These are phyloP conservation scores for Ichneumon xanthorius DNA, from an alignment of 2,888 invertebrate species.

Conservation along the genomic window DNA sequence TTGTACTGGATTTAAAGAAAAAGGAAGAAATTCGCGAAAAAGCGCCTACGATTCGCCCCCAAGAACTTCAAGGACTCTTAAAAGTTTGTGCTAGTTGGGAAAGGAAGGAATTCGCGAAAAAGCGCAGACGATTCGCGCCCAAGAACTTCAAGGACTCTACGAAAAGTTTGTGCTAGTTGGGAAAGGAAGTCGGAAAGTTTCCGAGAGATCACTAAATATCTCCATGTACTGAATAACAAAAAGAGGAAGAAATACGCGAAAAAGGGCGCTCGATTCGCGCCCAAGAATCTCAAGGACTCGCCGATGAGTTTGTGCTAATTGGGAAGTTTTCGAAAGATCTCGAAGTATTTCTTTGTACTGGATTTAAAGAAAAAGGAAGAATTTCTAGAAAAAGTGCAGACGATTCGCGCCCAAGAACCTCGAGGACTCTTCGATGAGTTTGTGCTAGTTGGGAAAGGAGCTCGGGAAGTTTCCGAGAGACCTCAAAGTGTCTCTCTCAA, in stretches of 20 bases:
- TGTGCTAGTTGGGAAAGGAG: neutral
- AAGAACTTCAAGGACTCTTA: constrained; percentile 34
- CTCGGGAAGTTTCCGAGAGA: neutral
- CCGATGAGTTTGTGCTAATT: neutral
- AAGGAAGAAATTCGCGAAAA: too few relatives aligned
- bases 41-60: neutral
- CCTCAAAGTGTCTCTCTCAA: neutral
- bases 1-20: too few relatives aligned
- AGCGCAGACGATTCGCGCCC: too few relatives aligned
- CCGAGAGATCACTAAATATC: neutral
- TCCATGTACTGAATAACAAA: too few relatives aligned
- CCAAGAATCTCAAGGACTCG: constrained; percentile 32
- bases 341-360: neutral
- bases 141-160: too few relatives aligned
- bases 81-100: neutral
- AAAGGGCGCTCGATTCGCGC: constrained; percentile 1
- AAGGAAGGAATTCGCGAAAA: neutral
- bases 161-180: neutral
- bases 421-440: constrained; percentile 11
- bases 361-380: neutral
- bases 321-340: neutral
- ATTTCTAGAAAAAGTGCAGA: neutral
- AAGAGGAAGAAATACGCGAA: neutral
- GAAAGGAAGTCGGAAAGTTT: too few relatives aligned
- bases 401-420: constrained; percentile 20